Base-by-base conservation (phyloP, 1,140 invertebrate species). In the Solen grandis region DNA sequence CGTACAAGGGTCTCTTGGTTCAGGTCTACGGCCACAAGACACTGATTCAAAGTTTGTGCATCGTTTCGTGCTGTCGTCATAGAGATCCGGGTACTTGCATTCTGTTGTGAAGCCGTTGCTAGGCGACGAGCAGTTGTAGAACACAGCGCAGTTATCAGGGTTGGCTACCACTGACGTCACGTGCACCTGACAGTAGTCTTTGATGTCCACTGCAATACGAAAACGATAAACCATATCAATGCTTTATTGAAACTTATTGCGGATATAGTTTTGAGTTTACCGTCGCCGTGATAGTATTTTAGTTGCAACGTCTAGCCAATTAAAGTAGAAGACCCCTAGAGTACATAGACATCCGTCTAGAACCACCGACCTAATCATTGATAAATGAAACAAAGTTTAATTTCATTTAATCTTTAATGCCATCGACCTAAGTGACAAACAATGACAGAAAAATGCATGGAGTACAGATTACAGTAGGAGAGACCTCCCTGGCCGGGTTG, bases 1-100 rank as follows among this genome's bases (percentile, higher is more conserved):
- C 84, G 35, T 74, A 85, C 84, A 85, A 46, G 84, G 84, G 1
- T 77, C 81, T 41, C 31, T 60, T 5, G 84, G 84, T 63, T 85
- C 81, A n/a, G 65, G 78, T 75, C 84, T 81, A 10, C n/a, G 55
- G 31, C 55, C 41, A 59, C 84, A 85, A 2, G 22, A 19, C 0
- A 83, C 78, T 52, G 80, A 59, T 13, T 72, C 22, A 38, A 81
- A 85, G 33, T 78, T 73, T 16, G 59, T 31, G 60, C 84, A 85
- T 29, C 59, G 62, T 31, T 72, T 70, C 33, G 66, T 22, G 16
- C 19, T 60, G 5, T 3, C 25, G 38, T 69, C 65, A 50, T 60
- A 79, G 5, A 79, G 66, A 36, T 79, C 76, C 22, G 76, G 76
- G 13, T 85, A 85, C 33, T 63, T 65, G 62, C 84, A 85, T 50